A percentile compares a stretch with the other conserved stretches of the same genome.
phyloP scores from a whole-genome alignment of 2,113 vertebrate genomes.

The Numida meleagris region DNA sequence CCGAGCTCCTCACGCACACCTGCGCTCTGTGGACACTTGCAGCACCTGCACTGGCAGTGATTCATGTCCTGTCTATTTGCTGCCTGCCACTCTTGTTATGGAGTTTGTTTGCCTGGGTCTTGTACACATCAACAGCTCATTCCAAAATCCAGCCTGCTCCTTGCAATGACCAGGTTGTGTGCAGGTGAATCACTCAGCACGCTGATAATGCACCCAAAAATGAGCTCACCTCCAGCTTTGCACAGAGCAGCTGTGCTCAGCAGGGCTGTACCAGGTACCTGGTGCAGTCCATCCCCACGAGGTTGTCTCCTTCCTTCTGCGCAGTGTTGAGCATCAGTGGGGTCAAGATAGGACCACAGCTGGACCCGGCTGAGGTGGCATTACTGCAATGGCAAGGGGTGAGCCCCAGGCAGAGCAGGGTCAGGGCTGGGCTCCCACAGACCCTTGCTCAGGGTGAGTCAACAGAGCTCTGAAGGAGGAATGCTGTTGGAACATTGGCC shows the following conservation, averaged over 20 bases:
- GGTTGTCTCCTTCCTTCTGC: background rate
- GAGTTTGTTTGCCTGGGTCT: rapidly evolving
- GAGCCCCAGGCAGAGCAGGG: background rate
- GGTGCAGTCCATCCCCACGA: no score
- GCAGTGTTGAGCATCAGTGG: rapidly evolving
- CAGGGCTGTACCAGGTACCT: background rate
- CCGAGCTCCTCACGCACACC: rapidly evolving
- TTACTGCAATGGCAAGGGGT: background rate
- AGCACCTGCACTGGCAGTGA: background rate
- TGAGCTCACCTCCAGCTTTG: conserved; percentile 9
- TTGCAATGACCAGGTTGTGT: background rate
- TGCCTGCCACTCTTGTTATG: rapidly evolving
- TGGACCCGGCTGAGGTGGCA: background rate
- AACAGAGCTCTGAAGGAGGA: background rate
- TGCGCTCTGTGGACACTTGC: background rate
- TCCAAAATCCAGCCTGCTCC: background rate
- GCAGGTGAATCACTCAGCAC: conserved; percentile 15
- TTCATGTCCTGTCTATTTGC: background rate
- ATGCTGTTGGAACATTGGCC: background rate
- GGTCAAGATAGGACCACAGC: background rate
- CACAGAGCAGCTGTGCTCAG: background rate
- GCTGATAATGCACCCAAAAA: conserved; percentile 13
- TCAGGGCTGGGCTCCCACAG: background rate
- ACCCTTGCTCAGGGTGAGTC: background rate
- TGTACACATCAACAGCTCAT: background rate